Evolutionary conservation across 1,140 invertebrate species (phyloP), one percentile per base, ranked within the genome.

Genomic region (Apis florea): DNA sequence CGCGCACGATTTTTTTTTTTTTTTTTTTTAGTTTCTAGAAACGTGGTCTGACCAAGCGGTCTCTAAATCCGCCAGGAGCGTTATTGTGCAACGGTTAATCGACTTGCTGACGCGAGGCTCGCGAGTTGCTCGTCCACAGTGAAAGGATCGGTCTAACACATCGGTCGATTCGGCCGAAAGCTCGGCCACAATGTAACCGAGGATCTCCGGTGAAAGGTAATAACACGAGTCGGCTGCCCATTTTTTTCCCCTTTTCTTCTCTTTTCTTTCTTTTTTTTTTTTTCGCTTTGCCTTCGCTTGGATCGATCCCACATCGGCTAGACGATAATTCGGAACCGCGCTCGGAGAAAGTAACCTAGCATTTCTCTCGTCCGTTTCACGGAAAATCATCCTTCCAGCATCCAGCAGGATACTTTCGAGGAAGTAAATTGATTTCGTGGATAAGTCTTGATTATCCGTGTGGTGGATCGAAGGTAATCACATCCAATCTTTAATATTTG

Each of bases 181-280:
- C 85, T 84, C 77, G 75, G 53, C 68, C 24, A 63, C 63, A 76
- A 72, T 67, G 75, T 75, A 78, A 26, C 78, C 66, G 53, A 84
- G 76, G 56, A 59, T 71, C 24, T 69, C 31, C 64, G 64, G 86
- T 87, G 85, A 87, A 87, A 87, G 85, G 85, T 77, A 75, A 86
- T 83, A 80, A 31, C 78, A 72, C 31, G 61, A 73, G 81, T 83
- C 73, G 9, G 61, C 73, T 19, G 51, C 1, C 15, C 40, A 26
- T 47, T 31, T 49, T 56, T 75, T 75, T 74, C 17, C 0, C 17
- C 0, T 54, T 17, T 54, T 8, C 17, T 4, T 54, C 12, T 19
- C 13, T 66, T 40, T 71, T 40, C 13, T 24, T 26, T 21, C 19
- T 40, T 71, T 40, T 19, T 49, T 26, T 19, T 40, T 21, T 71